Evolutionary conservation across 2,797 vertebrate species (phyloP).

Genomic region (Pseudopleuronectes americanus): DNA sequence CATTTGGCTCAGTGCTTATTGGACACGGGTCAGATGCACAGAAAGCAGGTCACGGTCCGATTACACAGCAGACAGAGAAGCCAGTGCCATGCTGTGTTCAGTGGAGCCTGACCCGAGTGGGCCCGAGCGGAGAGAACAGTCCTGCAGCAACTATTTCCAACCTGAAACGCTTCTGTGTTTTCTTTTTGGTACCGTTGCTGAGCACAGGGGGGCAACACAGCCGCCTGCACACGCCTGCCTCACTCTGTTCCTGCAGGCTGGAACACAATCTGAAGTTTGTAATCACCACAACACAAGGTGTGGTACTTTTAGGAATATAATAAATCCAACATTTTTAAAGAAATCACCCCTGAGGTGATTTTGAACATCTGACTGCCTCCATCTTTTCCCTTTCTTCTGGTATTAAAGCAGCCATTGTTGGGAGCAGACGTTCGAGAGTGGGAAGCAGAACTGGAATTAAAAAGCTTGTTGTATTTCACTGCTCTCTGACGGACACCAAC

Average conservation of each 20-base stretch:
- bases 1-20: conserved; percentile 62
- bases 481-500: conserved; percentile 42
- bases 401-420: conserved; percentile 26
- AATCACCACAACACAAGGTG: background rate
- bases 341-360: background rate
- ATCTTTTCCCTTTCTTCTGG: background rate
- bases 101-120: conserved; percentile 45
- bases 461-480: conserved; percentile 53
- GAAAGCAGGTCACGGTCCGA: conserved; percentile 67
- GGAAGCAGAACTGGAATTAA: conserved; percentile 16
- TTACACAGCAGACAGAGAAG: conserved; percentile 60
- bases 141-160: conserved; percentile 7
- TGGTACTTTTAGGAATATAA: too few relatives aligned
- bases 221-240: background rate
- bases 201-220: conserved; percentile 57
- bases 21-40: conserved; percentile 64
- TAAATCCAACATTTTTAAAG: too few relatives aligned
- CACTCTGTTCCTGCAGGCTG: background rate
- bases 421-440: conserved; percentile 10
- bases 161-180: background rate
- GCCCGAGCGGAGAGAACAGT: conserved; percentile 14
- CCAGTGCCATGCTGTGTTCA: conserved; percentile 66
- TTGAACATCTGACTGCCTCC: too few relatives aligned
- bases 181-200: background rate
- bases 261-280: background rate